Conservation (phyloP, 2,113 vertebrate genomes). For the Microtus pennsylvanicus region DNA sequence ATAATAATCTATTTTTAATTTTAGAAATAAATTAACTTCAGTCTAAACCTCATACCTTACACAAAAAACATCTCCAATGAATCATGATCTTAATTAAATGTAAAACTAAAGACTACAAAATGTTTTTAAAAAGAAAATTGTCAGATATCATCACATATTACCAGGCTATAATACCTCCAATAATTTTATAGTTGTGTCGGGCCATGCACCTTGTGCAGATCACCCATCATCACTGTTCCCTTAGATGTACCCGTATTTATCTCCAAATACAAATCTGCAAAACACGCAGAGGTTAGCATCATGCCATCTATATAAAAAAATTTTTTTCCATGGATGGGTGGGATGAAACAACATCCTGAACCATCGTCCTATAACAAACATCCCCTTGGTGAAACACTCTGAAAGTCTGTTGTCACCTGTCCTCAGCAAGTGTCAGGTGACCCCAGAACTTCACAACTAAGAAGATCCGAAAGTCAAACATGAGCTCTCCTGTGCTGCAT, state of each 20-base stretch:
- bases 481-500: background rate
- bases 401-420: background rate
- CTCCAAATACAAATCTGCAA: background rate
- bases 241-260: background rate
- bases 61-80: slow-evolving; percentile 5
- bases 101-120: slow-evolving; percentile 30
- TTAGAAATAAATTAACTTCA: background rate
- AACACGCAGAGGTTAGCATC: background rate
- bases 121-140: slow-evolving; percentile 2
- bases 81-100: slow-evolving; percentile 12
- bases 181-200: background rate
- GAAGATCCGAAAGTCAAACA: background rate
- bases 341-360: background rate
- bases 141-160: background rate
- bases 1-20: background rate
- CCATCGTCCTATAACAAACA: background rate
- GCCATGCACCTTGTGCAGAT: background rate
- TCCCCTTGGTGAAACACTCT: background rate
- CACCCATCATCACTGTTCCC: background rate
- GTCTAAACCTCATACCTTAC: slow-evolving; percentile 23
- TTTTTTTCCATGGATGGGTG: background rate
- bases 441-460: background rate
- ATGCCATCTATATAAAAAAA: background rate
- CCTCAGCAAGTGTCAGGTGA: background rate
- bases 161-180: background rate